Evolutionary conservation across 2,888 invertebrate species (phyloP), one percentile per base, ranked within the genome.

Genomic region (Zaprionus obscuricornis): DNA sequence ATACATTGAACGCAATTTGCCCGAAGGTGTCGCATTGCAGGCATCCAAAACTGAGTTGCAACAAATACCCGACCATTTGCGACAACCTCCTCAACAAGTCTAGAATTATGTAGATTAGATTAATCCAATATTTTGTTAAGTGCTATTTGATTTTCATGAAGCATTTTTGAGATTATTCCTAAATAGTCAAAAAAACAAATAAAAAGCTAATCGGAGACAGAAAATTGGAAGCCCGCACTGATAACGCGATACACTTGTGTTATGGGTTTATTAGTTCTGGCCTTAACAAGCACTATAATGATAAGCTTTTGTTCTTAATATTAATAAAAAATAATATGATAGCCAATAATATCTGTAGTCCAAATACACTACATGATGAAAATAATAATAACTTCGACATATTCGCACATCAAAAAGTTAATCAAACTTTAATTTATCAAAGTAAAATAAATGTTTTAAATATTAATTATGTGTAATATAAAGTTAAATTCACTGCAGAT

Each of bases 21-120:
- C 99, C 0, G 99, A 99, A 92, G 99, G 99, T 27, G 96, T 99
- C 67, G 96, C 97, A 2, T 93, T 99, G 89, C 97, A 97, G 92
- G 94, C 95, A 1, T 96, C 96, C 1, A 96, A 94, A 91, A 93
- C 96, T 7, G 93, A 93, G 88, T 91, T 93, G 50, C 91, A 92
- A 67, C 89, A 89, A 59, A 51, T 93, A 16, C 92, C 93, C 0
- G 92, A 92, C 10, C 92, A 93, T 84, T 88, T 93, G 47, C 90
- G 88, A 16, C 90, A 91, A 59, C 91, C 91, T 10, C 90, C 85
- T 7, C 78, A 64, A 43, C 74, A 85, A 59, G 68, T 73, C 33
- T 87, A 81, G 54, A 17, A 8, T 2, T 36, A 27, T 13, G 10
- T 27, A 55, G 31, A 55, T 47, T 58, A 59, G 16, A 46, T 40